Conservation (phyloP, 2,113 vertebrate species). For the Solenodon paradoxus region DNA sequence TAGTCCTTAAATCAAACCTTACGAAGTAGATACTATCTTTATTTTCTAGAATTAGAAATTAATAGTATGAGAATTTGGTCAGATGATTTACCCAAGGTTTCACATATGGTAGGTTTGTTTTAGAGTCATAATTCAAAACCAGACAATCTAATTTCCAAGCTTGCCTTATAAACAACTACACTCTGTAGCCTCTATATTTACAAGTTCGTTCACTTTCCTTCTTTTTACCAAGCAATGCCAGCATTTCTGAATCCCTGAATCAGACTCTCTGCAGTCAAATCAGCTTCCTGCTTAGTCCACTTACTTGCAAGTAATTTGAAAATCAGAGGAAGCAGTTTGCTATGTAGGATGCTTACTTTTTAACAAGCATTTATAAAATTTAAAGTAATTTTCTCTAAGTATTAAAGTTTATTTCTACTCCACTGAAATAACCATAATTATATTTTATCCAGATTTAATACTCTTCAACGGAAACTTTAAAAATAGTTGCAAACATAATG, state of each 20-base stretch:
- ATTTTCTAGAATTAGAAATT: conserved; percentile 6
- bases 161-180: background rate
- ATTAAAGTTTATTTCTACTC: background rate
- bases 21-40: background rate
- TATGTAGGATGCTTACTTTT: background rate
- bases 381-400: background rate
- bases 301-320: background rate
- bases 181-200: background rate
- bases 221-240: background rate
- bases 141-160: background rate
- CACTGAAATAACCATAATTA: background rate
- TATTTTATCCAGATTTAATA: conserved; percentile 12
- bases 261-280: background rate
- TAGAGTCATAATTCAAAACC: background rate
- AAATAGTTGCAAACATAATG: background rate
- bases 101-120: background rate
- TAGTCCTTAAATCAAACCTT: background rate
- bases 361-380: background rate
- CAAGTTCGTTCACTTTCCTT: background rate
- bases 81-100: background rate
- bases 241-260: background rate
- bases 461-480: background rate
- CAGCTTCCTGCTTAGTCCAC: background rate
- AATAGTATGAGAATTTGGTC: background rate
- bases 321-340: background rate